Percentiles rank a stretch among this genome's conserved stretches.
phyloP scores from a whole-genome alignment of 35 echinoderm and acorn worm genomes.

The Stichopus chloronotus region DNA sequence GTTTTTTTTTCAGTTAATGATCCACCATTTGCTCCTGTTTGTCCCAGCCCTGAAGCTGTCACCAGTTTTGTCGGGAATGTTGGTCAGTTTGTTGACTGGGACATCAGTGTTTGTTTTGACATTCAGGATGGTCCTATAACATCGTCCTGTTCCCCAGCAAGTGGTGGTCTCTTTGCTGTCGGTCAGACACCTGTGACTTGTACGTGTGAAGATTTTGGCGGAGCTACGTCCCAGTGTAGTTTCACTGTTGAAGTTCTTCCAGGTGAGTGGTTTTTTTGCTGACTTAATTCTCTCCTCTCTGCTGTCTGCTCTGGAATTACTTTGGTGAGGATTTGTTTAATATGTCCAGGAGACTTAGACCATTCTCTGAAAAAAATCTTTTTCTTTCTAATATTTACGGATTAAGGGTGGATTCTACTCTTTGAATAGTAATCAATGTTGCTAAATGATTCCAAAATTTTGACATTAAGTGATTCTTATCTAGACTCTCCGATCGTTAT shows the following conservation, averaged over 20 bases:
- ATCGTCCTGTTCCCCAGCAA: background rate
- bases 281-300: background rate
- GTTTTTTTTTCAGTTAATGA: no score
- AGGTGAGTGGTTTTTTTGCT: background rate
- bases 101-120: background rate
- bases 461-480: no score
- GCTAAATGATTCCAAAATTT: no score
- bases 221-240: background rate
- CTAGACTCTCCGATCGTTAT: no score
- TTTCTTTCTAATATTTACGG: no score
- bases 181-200: background rate
- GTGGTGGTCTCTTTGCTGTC: background rate
- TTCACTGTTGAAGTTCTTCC: no score
- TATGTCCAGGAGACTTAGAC: no score
- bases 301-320: no score
- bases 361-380: no score
- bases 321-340: no score
- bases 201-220: background rate
- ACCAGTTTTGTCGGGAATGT: background rate
- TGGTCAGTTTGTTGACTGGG: constrained; percentile 25
- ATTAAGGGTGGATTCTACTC: no score
- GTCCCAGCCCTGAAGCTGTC: background rate
- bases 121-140: background rate
- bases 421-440: no score
- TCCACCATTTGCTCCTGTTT: background rate